These are phyloP conservation scores for Aporophyla lueneburgensis DNA, from an alignment of 2,888 invertebrate species.

Conservation along the genomic window DNA sequence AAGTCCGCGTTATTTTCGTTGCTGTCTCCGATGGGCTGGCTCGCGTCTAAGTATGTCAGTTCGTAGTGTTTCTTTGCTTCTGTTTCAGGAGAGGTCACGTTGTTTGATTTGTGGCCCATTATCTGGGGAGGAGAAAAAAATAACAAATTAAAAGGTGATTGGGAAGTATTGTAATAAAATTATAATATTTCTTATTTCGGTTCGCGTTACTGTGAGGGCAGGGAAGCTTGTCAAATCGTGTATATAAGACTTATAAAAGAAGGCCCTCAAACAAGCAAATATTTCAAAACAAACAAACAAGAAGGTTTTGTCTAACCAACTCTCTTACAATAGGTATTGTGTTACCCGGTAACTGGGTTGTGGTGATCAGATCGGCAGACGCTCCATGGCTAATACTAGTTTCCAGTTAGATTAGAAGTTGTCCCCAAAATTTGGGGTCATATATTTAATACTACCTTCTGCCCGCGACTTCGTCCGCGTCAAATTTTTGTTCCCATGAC, in stretches of 20 bases:
- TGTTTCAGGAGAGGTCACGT: constrained; percentile 33
- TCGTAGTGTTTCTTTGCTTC: constrained; percentile 69
- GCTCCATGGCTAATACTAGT: background rate
- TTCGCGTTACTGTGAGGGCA: background rate
- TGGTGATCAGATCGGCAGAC: background rate
- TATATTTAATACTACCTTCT: too few relatives aligned
- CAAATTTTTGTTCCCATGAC: too few relatives aligned
- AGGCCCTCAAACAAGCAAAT: background rate
- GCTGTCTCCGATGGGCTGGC: constrained; percentile 74
- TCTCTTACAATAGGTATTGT: too few relatives aligned
- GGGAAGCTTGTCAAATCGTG: background rate
- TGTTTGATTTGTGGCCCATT: constrained; percentile 80
- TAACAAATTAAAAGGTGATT: background rate
- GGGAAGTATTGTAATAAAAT: background rate
- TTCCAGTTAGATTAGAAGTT: too few relatives aligned
- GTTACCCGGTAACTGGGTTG: background rate
- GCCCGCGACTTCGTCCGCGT: too few relatives aligned
- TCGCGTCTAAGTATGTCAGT: constrained; percentile 77
- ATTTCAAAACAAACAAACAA: background rate
- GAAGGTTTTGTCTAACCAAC: too few relatives aligned
- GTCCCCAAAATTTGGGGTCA: too few relatives aligned
- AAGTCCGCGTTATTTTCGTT: constrained; percentile 76
- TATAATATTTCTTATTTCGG: background rate
- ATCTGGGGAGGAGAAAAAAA: constrained; percentile 71
- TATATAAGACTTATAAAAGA: background rate